Conservation (phyloP, 2,888 invertebrate species). For the Limenitis camilla region DNA sequence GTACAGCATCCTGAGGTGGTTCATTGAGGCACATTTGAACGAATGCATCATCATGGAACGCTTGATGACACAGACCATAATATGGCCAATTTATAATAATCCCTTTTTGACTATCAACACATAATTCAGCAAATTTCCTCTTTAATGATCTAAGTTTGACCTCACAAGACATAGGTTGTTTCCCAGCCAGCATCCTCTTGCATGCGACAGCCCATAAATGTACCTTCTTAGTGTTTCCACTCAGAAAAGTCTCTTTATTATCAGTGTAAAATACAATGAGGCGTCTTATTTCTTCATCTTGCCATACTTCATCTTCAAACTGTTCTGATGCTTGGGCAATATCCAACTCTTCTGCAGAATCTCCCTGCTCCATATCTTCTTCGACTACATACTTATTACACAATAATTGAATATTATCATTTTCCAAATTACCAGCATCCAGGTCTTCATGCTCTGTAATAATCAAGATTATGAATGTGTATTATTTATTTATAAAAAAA, state of each 20-base stretch:
- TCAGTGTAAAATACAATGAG: slow-evolving; percentile 59
- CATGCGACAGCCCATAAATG: slow-evolving; percentile 62
- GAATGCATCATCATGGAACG: slow-evolving; percentile 47
- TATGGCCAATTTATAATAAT: slow-evolving; percentile 41
- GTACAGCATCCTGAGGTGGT: slow-evolving; percentile 1
- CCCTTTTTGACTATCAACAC: slow-evolving; percentile 38
- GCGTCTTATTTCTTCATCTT: slow-evolving; percentile 46
- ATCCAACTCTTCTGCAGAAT: slow-evolving; percentile 24
- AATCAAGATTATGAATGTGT: neutral
- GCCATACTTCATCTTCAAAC: slow-evolving; percentile 40
- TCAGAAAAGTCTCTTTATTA: slow-evolving; percentile 54
- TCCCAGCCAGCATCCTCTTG: slow-evolving; percentile 54
- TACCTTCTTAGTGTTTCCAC: slow-evolving; percentile 42
- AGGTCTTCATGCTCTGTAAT: slow-evolving; percentile 43
- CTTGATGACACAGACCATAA: slow-evolving; percentile 49
- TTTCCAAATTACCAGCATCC: slow-evolving; percentile 24
- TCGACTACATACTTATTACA: slow-evolving; percentile 29
- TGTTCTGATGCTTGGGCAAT: slow-evolving; percentile 24
- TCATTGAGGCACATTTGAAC: slow-evolving; percentile 26
- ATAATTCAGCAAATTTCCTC: slow-evolving; percentile 40
- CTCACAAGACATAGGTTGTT: slow-evolving; percentile 46
- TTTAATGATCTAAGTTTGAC: slow-evolving; percentile 42
- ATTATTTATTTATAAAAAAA: neutral
- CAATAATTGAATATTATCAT: slow-evolving; percentile 21
- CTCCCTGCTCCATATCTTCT: slow-evolving; percentile 32